phyloP scores from a whole-genome alignment of 2,797 vertebrate species.

The Eulemur albifrons region DNA sequence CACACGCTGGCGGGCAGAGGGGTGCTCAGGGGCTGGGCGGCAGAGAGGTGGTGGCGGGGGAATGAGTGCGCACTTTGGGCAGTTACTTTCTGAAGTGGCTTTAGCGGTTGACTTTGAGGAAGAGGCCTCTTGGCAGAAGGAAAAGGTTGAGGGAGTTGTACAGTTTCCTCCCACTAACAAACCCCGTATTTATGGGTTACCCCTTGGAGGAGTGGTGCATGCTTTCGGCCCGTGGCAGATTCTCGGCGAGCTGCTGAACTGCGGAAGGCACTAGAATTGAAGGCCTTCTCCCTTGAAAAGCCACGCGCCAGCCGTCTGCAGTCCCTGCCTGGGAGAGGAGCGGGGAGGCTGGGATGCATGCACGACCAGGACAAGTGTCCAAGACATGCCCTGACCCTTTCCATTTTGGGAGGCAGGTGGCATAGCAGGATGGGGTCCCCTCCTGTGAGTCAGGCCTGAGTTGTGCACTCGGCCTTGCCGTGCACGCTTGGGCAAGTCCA shows the following conservation, averaged over 20 bases:
- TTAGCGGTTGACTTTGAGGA: constrained; percentile 74
- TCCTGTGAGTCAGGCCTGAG: rapidly evolving
- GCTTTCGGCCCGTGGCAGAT: rapidly evolving
- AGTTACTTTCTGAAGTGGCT: constrained; percentile 72
- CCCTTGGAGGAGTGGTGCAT: background rate
- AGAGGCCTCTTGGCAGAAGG: constrained; percentile 77
- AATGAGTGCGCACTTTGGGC: constrained; percentile 13
- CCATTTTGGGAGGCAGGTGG: background rate
- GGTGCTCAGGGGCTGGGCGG: background rate
- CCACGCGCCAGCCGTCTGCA: background rate
- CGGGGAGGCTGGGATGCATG: background rate
- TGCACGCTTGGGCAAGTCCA: background rate
- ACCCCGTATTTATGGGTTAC: background rate
- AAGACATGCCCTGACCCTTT: background rate
- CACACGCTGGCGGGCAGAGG: background rate
- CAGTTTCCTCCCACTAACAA: constrained; percentile 65
- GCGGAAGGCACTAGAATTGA: background rate
- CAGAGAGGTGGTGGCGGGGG: background rate
- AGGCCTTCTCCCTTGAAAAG: background rate
- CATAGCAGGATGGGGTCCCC: rapidly evolving
- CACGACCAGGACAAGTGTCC: background rate
- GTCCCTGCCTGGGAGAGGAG: background rate
- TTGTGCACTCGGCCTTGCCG: background rate
- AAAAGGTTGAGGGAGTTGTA: constrained; percentile 59
- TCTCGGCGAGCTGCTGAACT: rapidly evolving